These are phyloP conservation scores for Falco rusticolus DNA, from an alignment of 2,797 vertebrate genomes.

Conservation along the genomic window DNA sequence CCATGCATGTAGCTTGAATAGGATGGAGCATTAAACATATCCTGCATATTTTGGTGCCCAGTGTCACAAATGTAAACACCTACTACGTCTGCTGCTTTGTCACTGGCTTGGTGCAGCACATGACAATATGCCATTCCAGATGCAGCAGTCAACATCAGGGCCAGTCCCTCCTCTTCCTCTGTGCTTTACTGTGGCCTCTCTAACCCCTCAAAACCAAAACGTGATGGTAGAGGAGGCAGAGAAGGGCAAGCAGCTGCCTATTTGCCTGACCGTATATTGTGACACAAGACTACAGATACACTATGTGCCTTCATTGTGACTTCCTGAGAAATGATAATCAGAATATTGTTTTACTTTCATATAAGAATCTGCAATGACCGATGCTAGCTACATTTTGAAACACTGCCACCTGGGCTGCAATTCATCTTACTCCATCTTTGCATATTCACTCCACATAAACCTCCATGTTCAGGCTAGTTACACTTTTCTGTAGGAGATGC, in stretches of 20 bases:
- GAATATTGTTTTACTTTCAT: background rate
- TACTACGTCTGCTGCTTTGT: background rate
- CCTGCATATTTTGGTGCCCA: background rate
- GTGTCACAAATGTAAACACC: background rate
- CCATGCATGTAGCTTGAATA: accelerated
- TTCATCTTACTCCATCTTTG: background rate
- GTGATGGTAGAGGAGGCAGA: background rate
- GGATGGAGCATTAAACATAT: background rate
- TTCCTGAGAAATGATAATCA: background rate
- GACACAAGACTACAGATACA: background rate
- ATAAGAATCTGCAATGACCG: background rate
- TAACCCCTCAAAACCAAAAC: background rate
- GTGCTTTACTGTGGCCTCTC: accelerated
- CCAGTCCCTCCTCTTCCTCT: background rate
- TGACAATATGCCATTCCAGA: background rate
- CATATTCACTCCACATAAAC: background rate
- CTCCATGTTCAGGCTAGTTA: background rate
- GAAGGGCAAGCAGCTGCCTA: background rate
- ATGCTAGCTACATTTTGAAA: background rate
- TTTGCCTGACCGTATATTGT: background rate
- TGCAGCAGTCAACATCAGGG: background rate
- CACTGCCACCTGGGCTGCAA: background rate
- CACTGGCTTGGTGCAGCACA: background rate
- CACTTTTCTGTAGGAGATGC: background rate
- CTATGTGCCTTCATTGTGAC: background rate